Conservation (phyloP, 1,140 invertebrate genomes). For the Heliconius himera region DNA sequence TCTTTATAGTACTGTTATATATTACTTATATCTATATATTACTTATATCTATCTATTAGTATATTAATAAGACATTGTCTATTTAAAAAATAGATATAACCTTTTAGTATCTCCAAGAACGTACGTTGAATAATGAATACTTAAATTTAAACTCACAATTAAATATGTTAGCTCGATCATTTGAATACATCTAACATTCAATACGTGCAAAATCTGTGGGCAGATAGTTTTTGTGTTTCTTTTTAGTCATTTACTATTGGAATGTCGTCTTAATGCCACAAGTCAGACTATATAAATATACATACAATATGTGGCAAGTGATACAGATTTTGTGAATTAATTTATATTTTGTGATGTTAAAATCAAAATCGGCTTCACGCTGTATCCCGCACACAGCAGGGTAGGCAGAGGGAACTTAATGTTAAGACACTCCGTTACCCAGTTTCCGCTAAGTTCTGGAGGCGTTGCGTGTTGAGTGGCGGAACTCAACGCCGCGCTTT, state of each 20-base stretch:
- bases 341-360: background rate
- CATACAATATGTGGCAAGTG: background rate
- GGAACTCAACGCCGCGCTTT: background rate
- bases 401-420: background rate
- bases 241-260: conserved; percentile 29
- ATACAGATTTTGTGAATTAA: background rate
- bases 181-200: conserved; percentile 6
- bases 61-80: too few relatives aligned
- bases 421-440: background rate
- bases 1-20: too few relatives aligned
- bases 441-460: background rate
- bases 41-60: too few relatives aligned
- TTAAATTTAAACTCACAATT: background rate
- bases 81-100: too few relatives aligned
- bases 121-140: too few relatives aligned
- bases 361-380: too few relatives aligned
- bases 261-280: conserved; percentile 36
- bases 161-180: background rate
- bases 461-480: background rate
- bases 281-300: conserved; percentile 13
- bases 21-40: too few relatives aligned
- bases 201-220: conserved; percentile 18
- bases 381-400: too few relatives aligned
- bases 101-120: too few relatives aligned
- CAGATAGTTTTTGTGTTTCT: conserved; percentile 18